phyloP scores from a whole-genome alignment of 2,888 invertebrate genomes.

The Heliothis peltigera region DNA sequence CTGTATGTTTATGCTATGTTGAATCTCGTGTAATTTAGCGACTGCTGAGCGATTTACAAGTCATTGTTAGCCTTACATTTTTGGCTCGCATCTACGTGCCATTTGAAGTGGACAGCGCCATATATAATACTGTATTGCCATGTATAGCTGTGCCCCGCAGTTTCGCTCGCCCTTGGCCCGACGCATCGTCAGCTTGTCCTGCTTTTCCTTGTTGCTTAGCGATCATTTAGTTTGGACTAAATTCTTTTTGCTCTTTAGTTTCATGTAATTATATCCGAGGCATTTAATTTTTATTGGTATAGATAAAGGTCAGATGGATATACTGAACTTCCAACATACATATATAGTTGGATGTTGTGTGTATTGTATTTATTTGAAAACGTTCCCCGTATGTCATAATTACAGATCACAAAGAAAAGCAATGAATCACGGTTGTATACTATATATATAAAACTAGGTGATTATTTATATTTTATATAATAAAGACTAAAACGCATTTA shows the following conservation, averaged over 20 bases:
- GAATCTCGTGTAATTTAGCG: conserved; percentile 6
- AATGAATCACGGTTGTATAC: too few relatives aligned
- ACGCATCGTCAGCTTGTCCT: not conserved
- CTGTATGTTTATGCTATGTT: not conserved
- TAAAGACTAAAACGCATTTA: conserved; percentile 44
- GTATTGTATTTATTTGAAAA: too few relatives aligned
- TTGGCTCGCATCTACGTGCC: conserved; percentile 38
- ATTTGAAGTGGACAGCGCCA: conserved; percentile 23
- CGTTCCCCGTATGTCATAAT: too few relatives aligned
- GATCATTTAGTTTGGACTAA: not conserved
- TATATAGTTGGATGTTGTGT: too few relatives aligned
- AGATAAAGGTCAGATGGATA: too few relatives aligned
- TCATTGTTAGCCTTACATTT: conserved; percentile 21
- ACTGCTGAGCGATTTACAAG: conserved; percentile 44
- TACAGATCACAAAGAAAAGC: too few relatives aligned
- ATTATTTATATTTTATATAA: not conserved
- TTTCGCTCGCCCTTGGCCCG: not conserved
- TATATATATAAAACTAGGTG: too few relatives aligned
- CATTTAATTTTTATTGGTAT: too few relatives aligned
- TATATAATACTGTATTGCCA: conserved; percentile 2
- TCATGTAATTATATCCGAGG: too few relatives aligned
- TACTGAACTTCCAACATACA: too few relatives aligned
- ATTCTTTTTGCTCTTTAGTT: not conserved
- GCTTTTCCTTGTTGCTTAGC: not conserved
- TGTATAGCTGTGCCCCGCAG: not conserved